Conservation (phyloP, 2,888 invertebrate species). For the Argyra leucocephala region DNA sequence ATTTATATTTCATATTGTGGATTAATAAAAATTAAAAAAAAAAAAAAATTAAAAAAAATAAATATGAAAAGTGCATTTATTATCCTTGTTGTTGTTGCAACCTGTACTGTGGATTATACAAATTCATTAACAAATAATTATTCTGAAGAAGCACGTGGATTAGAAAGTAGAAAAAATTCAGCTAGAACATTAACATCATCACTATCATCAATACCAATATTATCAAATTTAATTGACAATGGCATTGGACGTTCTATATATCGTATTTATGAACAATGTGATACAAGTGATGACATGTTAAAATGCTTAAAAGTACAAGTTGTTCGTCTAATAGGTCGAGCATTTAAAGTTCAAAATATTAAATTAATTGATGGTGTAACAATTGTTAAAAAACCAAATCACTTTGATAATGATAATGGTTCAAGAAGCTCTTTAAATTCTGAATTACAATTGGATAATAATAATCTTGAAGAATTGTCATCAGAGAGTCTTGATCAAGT, state of each 20-base stretch:
- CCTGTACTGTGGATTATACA: neutral
- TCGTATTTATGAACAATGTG: conserved; percentile 49
- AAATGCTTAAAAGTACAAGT: conserved; percentile 65
- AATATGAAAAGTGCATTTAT: neutral
- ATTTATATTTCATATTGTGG: neutral
- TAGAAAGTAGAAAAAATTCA: neutral
- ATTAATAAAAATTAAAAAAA: neutral
- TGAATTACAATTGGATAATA: conserved; percentile 47
- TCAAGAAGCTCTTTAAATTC: conserved; percentile 28
- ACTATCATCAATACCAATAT: neutral
- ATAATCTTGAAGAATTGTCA: conserved; percentile 52
- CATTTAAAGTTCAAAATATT: conserved; percentile 52
- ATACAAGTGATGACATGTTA: conserved; percentile 52
- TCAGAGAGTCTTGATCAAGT: conserved; percentile 53
- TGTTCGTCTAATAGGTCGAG: conserved; percentile 55
- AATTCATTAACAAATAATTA: neutral
- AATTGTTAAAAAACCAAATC: conserved; percentile 46
- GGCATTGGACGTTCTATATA: conserved; percentile 35
- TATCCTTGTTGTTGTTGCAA: neutral
- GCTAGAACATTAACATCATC: neutral
- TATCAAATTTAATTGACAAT: conserved; percentile 28
- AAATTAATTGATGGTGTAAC: conserved; percentile 55
- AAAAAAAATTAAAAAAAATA: neutral
- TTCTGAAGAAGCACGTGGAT: neutral
- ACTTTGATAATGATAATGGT: conserved; percentile 28